These are phyloP conservation scores for Phataginus tricuspis DNA, from an alignment of 2,797 vertebrate species.

Conservation along the genomic window DNA sequence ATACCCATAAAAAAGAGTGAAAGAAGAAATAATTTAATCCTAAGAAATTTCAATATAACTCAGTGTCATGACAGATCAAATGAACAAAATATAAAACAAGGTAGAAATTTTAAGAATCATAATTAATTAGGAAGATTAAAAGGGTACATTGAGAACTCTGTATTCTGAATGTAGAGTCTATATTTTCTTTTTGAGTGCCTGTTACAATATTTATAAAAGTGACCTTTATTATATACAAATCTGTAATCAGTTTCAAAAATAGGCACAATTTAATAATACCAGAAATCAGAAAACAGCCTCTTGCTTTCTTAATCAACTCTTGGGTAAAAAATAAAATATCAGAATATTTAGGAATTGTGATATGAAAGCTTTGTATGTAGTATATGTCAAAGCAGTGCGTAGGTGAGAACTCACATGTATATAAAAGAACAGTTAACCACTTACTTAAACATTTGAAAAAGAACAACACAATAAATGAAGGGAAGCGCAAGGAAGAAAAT, in stretches of 20 bases:
- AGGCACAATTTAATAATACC: not conserved
- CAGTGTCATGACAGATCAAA: not conserved
- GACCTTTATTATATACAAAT: not conserved
- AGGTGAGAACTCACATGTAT: not conserved
- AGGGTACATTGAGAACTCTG: not conserved
- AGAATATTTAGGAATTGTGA: not conserved
- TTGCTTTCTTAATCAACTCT: not conserved
- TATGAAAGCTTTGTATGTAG: not conserved
- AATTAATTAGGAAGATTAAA: conserved; percentile 27
- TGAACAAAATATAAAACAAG: conserved; percentile 27
- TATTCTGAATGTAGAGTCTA: not conserved
- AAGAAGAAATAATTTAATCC: not conserved
- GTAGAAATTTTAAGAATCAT: not conserved
- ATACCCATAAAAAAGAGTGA: not conserved
- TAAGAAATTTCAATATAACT: not conserved
- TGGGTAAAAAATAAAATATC: not conserved
- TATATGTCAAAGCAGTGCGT: not conserved
- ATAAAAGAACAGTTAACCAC: not conserved
- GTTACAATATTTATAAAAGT: not conserved
- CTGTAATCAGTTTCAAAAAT: not conserved
- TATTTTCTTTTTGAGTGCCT: not conserved
- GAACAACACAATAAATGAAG: not conserved
- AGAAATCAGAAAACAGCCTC: not conserved
- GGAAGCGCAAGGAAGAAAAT: not conserved
- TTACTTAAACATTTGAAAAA: not conserved